Evolutionary conservation across 2,888 invertebrate genomes (phyloP).

Genomic region (Eupithecia tripunctaria): DNA sequence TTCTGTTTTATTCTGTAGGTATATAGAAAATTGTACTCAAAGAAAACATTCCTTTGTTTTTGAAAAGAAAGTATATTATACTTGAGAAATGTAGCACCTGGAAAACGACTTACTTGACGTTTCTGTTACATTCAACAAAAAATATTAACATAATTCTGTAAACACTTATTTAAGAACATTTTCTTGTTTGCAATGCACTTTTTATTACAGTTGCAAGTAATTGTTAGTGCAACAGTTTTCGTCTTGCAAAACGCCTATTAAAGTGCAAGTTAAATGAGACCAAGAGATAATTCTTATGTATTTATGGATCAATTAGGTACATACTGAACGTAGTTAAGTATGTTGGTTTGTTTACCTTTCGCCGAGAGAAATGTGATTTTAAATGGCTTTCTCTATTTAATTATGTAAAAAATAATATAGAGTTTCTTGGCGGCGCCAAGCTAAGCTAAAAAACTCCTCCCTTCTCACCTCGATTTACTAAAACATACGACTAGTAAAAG

Average conservation of each 20-base stretch:
- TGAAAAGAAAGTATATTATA: too few relatives aligned
- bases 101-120: constrained; percentile 13
- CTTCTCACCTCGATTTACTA: too few relatives aligned
- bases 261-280: neutral
- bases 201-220: neutral
- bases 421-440: neutral
- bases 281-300: neutral
- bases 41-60: too few relatives aligned
- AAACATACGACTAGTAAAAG: too few relatives aligned
- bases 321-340: neutral
- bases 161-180: neutral
- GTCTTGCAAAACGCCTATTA: neutral
- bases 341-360: neutral
- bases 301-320: neutral
- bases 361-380: neutral
- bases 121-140: neutral
- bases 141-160: neutral
- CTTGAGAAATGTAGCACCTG: constrained; percentile 22
- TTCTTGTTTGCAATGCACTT: neutral
- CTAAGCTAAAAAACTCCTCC: neutral
- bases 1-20: too few relatives aligned
- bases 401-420: neutral
- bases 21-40: too few relatives aligned
- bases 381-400: neutral
- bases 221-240: neutral